A percentile compares a stretch with the other conserved stretches of the same genome.
Conservation (phyloP, 92 coral and sea anemone genomes). For the Siderastrea siderea region DNA sequence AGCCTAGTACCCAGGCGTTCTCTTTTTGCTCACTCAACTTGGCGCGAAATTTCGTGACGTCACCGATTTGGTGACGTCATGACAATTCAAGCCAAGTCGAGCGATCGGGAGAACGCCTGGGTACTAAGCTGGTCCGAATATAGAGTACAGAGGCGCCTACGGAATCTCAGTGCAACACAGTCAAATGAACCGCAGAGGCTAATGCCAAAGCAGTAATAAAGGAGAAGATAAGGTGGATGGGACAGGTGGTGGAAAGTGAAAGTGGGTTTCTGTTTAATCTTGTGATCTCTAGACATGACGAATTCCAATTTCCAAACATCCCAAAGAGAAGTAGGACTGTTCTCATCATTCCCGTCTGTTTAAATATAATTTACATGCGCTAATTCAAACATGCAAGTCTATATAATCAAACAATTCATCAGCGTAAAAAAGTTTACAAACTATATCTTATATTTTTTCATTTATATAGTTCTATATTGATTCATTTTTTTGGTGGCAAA, state of each 20-base stretch:
- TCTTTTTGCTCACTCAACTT: too few species aligned
- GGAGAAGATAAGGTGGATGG: neutral
- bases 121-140: too few species aligned
- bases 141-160: neutral
- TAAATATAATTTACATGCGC: constrained; percentile 52
- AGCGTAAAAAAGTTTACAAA: constrained; percentile 29
- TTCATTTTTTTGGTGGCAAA: neutral
- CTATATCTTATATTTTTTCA: neutral
- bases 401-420: constrained; percentile 27
- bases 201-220: too few species aligned
- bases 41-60: too few species aligned
- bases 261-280: neutral
- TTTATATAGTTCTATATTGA: neutral
- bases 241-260: neutral
- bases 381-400: constrained; percentile 52
- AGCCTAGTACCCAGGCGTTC: too few species aligned
- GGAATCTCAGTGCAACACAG: neutral
- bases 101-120: neutral
- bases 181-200: too few species aligned
- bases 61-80: too few species aligned
- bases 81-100: neutral
- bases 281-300: neutral
- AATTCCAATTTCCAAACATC: constrained; percentile 10
- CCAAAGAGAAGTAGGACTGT: neutral
- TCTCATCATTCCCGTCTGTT: constrained; percentile 12